These are phyloP conservation scores for Andrena cerasifolii DNA, from an alignment of 1,140 invertebrate species.

Conservation along the genomic window DNA sequence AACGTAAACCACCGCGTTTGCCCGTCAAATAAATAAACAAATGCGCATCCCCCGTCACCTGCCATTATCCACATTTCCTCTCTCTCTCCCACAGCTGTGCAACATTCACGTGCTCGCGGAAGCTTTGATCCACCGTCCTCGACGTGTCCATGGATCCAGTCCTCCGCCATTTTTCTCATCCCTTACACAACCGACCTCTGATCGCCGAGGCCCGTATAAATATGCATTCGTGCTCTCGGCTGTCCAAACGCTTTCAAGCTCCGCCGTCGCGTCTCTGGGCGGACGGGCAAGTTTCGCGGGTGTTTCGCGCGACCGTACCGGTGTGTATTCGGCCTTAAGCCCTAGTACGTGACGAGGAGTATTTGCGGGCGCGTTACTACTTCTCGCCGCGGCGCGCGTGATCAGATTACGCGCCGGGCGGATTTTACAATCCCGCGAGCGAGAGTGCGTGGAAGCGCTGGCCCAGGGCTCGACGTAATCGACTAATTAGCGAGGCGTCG, in stretches of 20 bases:
- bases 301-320: constrained; percentile 47
- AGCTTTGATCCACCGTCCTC: not conserved
- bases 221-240: constrained; percentile 28
- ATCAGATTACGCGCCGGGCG: constrained; percentile 65
- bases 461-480: constrained; percentile 37
- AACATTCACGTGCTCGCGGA: too few species aligned
- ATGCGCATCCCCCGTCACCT: too few species aligned
- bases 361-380: constrained; percentile 67
- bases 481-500: constrained; percentile 57
- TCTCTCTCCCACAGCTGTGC: not conserved
- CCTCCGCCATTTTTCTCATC: constrained; percentile 12
- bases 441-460: constrained; percentile 23
- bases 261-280: not conserved
- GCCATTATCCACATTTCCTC: not conserved
- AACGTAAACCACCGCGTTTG: too few species aligned
- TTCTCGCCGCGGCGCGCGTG: constrained; percentile 56
- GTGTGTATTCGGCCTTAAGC: constrained; percentile 64
- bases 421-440: constrained; percentile 48
- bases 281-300: constrained; percentile 46
- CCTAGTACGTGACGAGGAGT: constrained; percentile 67
- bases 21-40: too few species aligned
- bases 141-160: constrained; percentile 5
- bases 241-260: constrained; percentile 32
- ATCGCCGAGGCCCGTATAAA: constrained; percentile 37
- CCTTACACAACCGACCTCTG: not conserved